Evolutionary conservation across 2,888 invertebrate species (phyloP), one percentile per base, ranked within the genome.

Genomic region (Sceliomorpha sp.): DNA sequence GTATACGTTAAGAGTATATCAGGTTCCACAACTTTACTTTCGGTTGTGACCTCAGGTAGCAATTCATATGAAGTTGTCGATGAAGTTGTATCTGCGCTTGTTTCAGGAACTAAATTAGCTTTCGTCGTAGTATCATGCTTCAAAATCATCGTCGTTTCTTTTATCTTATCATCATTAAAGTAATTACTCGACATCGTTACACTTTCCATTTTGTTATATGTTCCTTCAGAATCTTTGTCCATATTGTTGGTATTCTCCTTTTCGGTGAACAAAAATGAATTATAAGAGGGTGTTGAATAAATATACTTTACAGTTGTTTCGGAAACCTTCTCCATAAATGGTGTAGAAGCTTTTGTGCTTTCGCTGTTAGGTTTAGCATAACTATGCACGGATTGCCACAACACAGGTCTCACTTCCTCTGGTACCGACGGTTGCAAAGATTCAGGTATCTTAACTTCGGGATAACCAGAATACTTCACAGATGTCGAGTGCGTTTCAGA

Each of bases 401-500:
- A n/a, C n/a, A n/a, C 26, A 0, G 72, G 40, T 14, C 8, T 45
- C 13, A 40, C 37, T 48, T 60, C 42, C 6, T 58, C 45, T 0
- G 60, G 24, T n/a, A 36, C 14, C 1, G 62, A 45, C 2, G 51
- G 39, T 27, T 55, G 44, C 31, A 10, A 2, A n/a, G n/a, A 26
- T 1, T 14, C 39, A 1, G 70, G 53, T 26, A 75, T 56, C 12
- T 73, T 72, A 8, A 76, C 32, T 47, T 78, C 77, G 9, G 73
- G 69, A 10, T 70, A 56, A n/a, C 74, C 76, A 3, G 75, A 48
- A 51, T 77, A 56, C 62, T 78, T 80, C 5, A 76, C 63, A 0
- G 80, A 77, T 3, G 78, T 77, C 5, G 80, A 74, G 17, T 77
- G 76, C 0, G 78, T 77, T 58, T 79, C 76, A 51, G 70, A 62